A percentile compares a stretch with the other conserved stretches of the same genome.
These are phyloP conservation scores for Rhyacichthys aspro DNA, from an alignment of 2,797 vertebrate genomes.

Conservation along the genomic window DNA sequence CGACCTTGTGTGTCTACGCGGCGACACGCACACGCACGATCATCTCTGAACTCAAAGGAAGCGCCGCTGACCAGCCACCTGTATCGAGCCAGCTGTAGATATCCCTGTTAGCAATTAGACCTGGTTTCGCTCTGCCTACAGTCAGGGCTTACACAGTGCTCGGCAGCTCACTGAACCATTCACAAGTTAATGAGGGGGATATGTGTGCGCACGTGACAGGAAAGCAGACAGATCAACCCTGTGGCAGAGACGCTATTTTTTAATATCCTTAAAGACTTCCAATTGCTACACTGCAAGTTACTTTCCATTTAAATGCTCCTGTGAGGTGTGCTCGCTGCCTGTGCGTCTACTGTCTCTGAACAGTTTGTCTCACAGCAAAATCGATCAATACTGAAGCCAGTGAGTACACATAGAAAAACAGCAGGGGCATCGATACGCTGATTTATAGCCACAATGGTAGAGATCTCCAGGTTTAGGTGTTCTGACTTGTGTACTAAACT, in stretches of 20 bases:
- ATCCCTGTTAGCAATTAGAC: constrained; percentile 66
- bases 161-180: constrained; percentile 51
- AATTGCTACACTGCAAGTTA: constrained; percentile 15
- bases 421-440: constrained; percentile 57
- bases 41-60: constrained; percentile 27
- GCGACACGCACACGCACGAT: constrained; percentile 4
- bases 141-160: constrained; percentile 26
- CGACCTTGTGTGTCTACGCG: background rate
- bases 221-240: constrained; percentile 24
- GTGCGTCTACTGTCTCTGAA: constrained; percentile 19
- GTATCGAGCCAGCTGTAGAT: constrained; percentile 60
- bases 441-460: constrained; percentile 60
- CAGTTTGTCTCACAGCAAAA: constrained; percentile 48
- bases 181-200: constrained; percentile 50
- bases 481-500: constrained; percentile 21
- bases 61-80: constrained; percentile 41
- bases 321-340: constrained; percentile 13
- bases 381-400: constrained; percentile 65
- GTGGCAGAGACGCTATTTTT: background rate
- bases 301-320: constrained; percentile 26
- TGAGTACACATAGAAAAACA: constrained; percentile 62
- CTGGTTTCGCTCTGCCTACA: constrained; percentile 31
- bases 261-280: constrained; percentile 23
- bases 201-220: constrained; percentile 9
- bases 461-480: constrained; percentile 42